Conservation (phyloP, 1,140 invertebrate species). For the Formica selysi region DNA sequence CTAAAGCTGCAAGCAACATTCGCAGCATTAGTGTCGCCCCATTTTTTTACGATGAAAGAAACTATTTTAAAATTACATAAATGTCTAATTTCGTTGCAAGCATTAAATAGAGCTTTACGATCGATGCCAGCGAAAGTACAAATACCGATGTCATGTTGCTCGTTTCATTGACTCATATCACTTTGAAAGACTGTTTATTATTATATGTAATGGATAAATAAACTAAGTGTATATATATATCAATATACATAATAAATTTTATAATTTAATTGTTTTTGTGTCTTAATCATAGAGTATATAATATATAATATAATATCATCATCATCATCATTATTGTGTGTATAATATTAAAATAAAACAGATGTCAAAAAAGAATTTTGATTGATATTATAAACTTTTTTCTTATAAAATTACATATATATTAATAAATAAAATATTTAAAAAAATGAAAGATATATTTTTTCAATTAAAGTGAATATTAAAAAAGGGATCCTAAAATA, state of each 20-base stretch:
- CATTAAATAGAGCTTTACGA: conserved; percentile 5
- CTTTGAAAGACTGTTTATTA: neutral
- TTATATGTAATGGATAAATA: neutral
- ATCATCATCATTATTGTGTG: neutral
- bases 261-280: neutral
- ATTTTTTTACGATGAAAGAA: conserved; percentile 22
- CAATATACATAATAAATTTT: neutral
- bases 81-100: neutral
- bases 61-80: conserved; percentile 6
- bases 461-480: too few relatives aligned
- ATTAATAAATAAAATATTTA: neutral
- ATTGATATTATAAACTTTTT: neutral
- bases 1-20: neutral
- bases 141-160: neutral
- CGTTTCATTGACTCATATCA: neutral
- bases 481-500: too few relatives aligned
- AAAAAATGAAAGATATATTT: neutral
- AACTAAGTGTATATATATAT: neutral
- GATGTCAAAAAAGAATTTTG: neutral
- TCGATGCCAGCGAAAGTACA: conserved; percentile 18
- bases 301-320: neutral
- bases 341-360: neutral
- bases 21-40: neutral
- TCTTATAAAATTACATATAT: neutral
- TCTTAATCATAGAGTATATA: neutral